Percentiles rank a stretch among this genome's conserved stretches.
Evolutionary conservation across 2,113 vertebrate genomes (phyloP).

Genomic region (Mustela nigripes): DNA sequence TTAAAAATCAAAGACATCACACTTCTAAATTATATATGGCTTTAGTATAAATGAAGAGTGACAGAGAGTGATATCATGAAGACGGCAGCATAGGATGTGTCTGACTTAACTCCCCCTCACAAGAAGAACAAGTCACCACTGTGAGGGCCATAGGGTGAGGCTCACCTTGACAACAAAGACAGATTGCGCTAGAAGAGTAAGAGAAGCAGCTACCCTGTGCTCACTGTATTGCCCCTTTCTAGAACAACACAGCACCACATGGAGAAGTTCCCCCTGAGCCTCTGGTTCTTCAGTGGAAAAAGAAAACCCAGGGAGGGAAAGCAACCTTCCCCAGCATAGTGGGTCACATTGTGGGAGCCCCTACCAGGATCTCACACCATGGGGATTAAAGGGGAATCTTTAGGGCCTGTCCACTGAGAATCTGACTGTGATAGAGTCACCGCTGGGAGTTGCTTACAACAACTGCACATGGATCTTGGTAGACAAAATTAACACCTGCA

Average conservation of each 20-base stretch:
- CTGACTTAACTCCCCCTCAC: not conserved
- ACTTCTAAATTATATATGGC: conserved; percentile 86
- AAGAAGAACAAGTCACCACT: not conserved
- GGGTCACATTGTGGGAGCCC: not conserved
- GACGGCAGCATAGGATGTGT: not conserved
- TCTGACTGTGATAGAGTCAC: not conserved
- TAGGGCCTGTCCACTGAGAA: not conserved
- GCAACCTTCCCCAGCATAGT: not conserved
- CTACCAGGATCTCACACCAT: not conserved
- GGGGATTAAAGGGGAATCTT: not conserved
- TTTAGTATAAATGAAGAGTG: conserved; percentile 79
- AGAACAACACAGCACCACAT: not conserved
- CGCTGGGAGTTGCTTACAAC: not conserved
- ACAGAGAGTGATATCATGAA: not conserved
- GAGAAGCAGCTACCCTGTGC: not conserved
- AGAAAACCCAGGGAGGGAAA: not conserved
- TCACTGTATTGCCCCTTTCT: not conserved
- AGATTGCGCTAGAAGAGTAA: not conserved
- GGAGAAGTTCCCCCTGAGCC: not conserved
- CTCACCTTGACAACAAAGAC: not conserved
- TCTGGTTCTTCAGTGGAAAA: not conserved
- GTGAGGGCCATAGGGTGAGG: not conserved
- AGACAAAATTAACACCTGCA: not conserved
- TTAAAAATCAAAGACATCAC: conserved; percentile 87
- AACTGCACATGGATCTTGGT: not conserved